Evolutionary conservation across 2,113 vertebrate species (phyloP).

Genomic region (Rhadina sibilatrix): DNA sequence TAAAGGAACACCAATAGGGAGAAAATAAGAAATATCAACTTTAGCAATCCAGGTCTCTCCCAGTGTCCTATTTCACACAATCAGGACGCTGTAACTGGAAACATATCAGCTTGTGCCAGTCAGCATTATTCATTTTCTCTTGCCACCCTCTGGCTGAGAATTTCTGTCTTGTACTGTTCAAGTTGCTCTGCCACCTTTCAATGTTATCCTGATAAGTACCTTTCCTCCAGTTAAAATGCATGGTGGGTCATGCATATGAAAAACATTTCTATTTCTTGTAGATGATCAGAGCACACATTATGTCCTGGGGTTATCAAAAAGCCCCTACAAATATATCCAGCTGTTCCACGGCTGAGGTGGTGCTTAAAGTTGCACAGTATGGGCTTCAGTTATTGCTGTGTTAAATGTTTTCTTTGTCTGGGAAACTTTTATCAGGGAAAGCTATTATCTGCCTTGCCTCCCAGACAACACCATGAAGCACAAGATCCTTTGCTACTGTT

Average conservation of each 20-base stretch:
- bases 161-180: neutral
- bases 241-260: slow-evolving; percentile 19
- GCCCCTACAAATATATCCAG: neutral
- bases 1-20: neutral
- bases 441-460: neutral
- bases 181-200: slow-evolving; percentile 27
- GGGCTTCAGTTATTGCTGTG: neutral
- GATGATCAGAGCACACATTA: neutral
- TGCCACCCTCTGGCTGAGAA: neutral
- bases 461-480: neutral
- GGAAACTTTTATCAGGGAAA: neutral
- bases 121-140: neutral
- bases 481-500: neutral
- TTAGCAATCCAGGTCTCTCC: neutral
- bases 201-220: slow-evolving; percentile 3
- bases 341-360: neutral
- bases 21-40: neutral
- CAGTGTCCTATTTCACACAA: neutral
- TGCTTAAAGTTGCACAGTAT: neutral
- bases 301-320: slow-evolving; percentile 18
- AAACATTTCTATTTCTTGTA: neutral
- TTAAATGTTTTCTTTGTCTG: neutral
- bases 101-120: neutral
- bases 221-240: slow-evolving; percentile 25
- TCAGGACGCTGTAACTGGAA: neutral